These are phyloP conservation scores for Rhaphigaster nebulosa DNA, from an alignment of 2,888 invertebrate species.

Conservation along the genomic window DNA sequence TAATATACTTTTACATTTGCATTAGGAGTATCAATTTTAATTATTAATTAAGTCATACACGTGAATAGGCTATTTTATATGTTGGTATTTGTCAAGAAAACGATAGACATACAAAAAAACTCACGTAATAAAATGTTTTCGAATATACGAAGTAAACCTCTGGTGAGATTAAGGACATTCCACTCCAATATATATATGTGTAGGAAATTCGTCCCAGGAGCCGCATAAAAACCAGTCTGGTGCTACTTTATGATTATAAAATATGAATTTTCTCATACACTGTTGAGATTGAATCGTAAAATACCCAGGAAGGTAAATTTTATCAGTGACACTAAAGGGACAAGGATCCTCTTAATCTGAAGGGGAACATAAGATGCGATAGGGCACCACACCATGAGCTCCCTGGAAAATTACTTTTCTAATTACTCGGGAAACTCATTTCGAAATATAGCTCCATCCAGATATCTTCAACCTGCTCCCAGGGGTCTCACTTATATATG, in stretches of 20 bases:
- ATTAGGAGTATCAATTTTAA: too few relatives aligned
- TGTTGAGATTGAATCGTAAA: slow-evolving; percentile 37
- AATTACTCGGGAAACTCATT: slow-evolving; percentile 34
- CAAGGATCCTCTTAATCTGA: slow-evolving; percentile 21
- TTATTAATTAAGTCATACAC: too few relatives aligned
- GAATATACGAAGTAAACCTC: neutral
- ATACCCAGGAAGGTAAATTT: neutral
- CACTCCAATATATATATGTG: neutral
- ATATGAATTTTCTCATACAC: slow-evolving; percentile 8
- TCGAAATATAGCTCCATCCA: neutral
- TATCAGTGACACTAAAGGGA: slow-evolving; percentile 24
- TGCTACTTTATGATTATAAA: neutral
- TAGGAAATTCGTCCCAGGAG: neutral
- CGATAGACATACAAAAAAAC: too few relatives aligned
- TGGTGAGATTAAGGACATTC: neutral
- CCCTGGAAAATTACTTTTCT: slow-evolving; percentile 21
- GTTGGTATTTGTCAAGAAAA: too few relatives aligned
- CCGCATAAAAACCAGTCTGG: neutral
- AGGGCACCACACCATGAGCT: slow-evolving; percentile 18
- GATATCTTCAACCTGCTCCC: neutral
- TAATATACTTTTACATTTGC: too few relatives aligned
- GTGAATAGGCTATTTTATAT: too few relatives aligned
- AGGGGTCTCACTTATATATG: neutral
- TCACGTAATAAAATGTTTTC: too few relatives aligned
- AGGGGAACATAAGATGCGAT: slow-evolving; percentile 40